Evolutionary conservation across 1,140 invertebrate genomes (phyloP).

Genomic region (Papilio polytes): DNA sequence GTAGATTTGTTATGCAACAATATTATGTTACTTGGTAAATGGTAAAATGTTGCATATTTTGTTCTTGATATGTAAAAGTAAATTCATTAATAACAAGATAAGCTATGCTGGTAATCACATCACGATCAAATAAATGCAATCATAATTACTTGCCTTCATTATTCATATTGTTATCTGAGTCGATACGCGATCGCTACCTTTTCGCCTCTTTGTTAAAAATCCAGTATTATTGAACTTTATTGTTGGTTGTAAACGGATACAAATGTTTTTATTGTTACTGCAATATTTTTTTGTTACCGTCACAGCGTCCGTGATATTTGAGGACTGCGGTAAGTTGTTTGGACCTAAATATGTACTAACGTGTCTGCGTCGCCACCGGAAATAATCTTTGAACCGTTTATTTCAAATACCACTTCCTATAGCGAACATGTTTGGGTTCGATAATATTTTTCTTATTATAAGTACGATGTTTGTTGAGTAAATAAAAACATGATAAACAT

Average conservation of each 20-base stretch:
- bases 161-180: conserved; percentile 26
- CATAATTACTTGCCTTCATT: conserved; percentile 27
- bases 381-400: conserved; percentile 13
- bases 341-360: neutral
- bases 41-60: conserved; percentile 16
- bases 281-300: neutral
- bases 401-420: conserved; percentile 10
- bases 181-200: conserved; percentile 27
- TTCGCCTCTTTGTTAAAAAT: conserved; percentile 23
- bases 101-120: conserved; percentile 20
- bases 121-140: conserved; percentile 20
- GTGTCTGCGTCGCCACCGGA: neutral
- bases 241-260: neutral
- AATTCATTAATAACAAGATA: conserved; percentile 33
- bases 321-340: conserved; percentile 31
- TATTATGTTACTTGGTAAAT: neutral
- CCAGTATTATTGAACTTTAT: neutral
- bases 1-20: neutral
- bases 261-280: conserved; percentile 21
- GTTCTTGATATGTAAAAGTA: conserved; percentile 21
- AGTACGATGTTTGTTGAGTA: neutral
- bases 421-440: neutral
- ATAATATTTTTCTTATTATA: conserved; percentile 1
- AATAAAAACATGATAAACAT: neutral
- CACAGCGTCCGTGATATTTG: conserved; percentile 26